Evolutionary conservation across 1,140 invertebrate species (phyloP).

Genomic region (Pachyrhynchus sulphureomaculatus): DNA sequence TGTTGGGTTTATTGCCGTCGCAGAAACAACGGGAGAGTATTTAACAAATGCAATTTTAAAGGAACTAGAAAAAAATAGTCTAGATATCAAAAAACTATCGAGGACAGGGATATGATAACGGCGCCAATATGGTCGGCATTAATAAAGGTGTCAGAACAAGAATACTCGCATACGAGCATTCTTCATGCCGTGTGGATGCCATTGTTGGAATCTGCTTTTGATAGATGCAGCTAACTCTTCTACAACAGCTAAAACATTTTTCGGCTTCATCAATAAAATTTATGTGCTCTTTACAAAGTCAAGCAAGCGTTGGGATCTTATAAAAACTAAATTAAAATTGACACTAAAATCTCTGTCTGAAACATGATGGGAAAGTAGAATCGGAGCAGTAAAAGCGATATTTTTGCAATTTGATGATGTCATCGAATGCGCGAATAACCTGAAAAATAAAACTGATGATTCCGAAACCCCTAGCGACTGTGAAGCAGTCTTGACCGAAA

Average conservation of each 20-base stretch:
- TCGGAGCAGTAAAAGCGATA: no score
- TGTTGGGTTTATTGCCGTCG: background rate
- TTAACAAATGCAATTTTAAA: background rate
- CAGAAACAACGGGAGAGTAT: slow-evolving; percentile 7
- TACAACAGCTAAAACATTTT: no score
- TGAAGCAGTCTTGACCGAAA: background rate
- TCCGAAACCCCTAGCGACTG: background rate
- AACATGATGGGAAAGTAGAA: no score
- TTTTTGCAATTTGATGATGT: no score
- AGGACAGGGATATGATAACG: no score
- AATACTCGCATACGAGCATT: background rate
- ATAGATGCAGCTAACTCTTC: background rate
- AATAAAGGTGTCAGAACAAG: no score
- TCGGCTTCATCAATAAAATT: no score
- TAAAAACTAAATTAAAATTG: no score
- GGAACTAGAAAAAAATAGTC: slow-evolving; percentile 4
- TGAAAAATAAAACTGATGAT: background rate
- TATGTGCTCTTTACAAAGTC: no score
- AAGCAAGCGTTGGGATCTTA: no score
- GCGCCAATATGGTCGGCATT: no score
- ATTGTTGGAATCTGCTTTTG: background rate
- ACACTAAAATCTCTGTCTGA: background rate
- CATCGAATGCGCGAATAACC: background rate
- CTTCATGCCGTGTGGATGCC: background rate
- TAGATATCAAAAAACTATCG: background rate